Evolutionary conservation across 2,888 invertebrate species (phyloP).

Genomic region (Cheilosia impressa): DNA sequence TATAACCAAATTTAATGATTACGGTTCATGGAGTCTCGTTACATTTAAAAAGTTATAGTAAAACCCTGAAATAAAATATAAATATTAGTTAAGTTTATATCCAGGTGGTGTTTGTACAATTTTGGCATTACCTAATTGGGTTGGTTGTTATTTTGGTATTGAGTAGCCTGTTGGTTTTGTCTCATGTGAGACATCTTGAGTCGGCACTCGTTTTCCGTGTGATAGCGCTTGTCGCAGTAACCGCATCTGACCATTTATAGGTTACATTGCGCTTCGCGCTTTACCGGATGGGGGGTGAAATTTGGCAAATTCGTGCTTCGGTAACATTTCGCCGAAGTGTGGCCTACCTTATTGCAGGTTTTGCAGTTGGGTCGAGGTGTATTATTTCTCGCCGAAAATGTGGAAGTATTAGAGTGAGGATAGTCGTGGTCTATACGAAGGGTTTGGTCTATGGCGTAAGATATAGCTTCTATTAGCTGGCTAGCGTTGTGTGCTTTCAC

Average conservation of each 20-base stretch:
- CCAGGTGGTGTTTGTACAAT: too few species aligned
- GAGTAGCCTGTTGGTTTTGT: too few species aligned
- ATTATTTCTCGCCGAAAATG: not conserved
- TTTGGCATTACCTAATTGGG: too few species aligned
- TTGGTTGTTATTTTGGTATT: too few species aligned
- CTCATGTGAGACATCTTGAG: too few species aligned
- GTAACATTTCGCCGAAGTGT: not conserved
- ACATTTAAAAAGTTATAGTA: too few species aligned
- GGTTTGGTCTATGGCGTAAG: slow-evolving; percentile 2
- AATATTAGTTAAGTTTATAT: too few species aligned
- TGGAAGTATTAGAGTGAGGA: not conserved
- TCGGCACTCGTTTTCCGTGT: too few species aligned
- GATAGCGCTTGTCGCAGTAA: not conserved
- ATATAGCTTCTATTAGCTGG: slow-evolving; percentile 4
- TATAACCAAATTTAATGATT: too few species aligned
- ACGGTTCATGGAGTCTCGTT: too few species aligned
- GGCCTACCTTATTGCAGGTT: not conserved
- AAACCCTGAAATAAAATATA: too few species aligned
- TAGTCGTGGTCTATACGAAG: not conserved
- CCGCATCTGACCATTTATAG: not conserved
- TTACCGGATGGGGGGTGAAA: too few species aligned
- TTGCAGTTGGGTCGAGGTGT: not conserved
- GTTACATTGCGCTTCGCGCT: not conserved
- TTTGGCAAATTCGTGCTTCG: not conserved
- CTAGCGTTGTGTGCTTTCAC: not conserved